Conservation (phyloP, 2,797 vertebrate species). For the Otolemur crassicaudatus region DNA sequence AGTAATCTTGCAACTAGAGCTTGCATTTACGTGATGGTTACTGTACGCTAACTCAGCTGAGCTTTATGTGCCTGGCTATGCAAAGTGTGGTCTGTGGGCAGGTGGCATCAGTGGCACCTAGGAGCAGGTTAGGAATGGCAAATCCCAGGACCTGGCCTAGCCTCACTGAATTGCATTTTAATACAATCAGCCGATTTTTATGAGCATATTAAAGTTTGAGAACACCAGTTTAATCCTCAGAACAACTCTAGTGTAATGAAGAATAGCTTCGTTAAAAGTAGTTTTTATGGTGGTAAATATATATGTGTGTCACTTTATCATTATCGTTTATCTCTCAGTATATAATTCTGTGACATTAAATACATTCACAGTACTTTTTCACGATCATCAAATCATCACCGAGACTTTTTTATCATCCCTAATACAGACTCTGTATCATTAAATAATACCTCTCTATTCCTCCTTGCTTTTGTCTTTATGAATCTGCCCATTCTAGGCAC, state of each 20-base stretch:
- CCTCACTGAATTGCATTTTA: neutral
- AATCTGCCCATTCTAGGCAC: neutral
- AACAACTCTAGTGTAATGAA: neutral
- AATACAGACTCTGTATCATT: neutral
- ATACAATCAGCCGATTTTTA: neutral
- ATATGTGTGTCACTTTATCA: neutral
- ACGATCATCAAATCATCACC: neutral
- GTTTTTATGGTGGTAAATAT: neutral
- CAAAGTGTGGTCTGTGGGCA: neutral
- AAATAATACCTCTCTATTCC: fast-evolving
- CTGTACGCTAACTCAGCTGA: neutral
- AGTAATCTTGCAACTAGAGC: neutral
- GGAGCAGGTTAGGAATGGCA: neutral
- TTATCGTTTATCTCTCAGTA: neutral
- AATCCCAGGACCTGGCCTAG: neutral
- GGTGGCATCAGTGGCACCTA: fast-evolving
- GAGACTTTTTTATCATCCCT: neutral
- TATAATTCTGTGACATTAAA: neutral
- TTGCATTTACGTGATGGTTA: neutral
- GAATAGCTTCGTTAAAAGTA: neutral
- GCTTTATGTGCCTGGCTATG: fast-evolving
- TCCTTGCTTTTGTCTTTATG: neutral
- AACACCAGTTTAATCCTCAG: neutral
- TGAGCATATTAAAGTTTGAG: neutral
- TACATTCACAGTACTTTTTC: neutral